Conservation (phyloP, 2,113 vertebrate species). For the Sturnira hondurensis region DNA sequence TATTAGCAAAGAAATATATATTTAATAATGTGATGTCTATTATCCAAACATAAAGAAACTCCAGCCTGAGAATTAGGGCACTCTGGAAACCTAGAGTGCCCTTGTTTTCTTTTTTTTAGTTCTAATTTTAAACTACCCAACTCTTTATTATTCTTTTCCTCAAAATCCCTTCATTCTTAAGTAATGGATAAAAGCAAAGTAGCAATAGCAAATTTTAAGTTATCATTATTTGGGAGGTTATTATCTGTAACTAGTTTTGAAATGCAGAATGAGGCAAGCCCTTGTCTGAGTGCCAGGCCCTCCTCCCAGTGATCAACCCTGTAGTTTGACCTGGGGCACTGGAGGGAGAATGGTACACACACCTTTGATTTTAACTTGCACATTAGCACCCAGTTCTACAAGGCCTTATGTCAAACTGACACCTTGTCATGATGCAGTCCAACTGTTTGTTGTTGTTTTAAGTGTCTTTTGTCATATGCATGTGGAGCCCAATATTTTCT, state of each 20-base stretch:
- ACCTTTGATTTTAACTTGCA: neutral
- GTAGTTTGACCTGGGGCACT: neutral
- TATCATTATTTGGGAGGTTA: neutral
- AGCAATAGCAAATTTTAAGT: neutral
- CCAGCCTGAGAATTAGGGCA: neutral
- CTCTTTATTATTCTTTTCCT: neutral
- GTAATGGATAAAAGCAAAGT: neutral
- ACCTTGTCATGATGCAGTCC: neutral
- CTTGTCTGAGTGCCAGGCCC: neutral
- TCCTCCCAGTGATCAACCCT: neutral
- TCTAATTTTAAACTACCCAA: neutral
- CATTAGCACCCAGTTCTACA: neutral
- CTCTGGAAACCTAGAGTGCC: neutral
- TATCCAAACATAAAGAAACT: neutral
- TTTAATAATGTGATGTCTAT: slow-evolving; percentile 16
- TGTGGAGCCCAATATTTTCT: neutral
- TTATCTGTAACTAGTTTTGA: neutral
- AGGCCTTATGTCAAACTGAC: neutral
- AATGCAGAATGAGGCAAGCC: neutral
- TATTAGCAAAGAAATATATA: neutral
- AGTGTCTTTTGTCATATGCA: neutral
- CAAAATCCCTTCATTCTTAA: neutral
- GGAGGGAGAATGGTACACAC: neutral
- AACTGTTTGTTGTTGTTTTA: neutral
- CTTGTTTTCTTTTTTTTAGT: neutral